Evolutionary conservation across 1,140 invertebrate species (phyloP).

Genomic region (Drosophila setifemur): DNA sequence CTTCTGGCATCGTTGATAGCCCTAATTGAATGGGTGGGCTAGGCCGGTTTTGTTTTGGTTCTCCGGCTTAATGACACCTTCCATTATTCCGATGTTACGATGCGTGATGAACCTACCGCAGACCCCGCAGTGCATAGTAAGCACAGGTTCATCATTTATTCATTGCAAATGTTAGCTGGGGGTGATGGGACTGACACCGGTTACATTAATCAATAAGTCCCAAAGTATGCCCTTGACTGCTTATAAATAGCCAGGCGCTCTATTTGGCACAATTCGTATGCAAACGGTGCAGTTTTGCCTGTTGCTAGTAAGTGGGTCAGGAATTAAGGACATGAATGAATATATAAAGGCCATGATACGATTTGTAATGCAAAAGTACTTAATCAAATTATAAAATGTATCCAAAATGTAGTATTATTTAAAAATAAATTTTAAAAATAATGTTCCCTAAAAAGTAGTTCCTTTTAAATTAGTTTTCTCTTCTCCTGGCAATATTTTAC

Average conservation of each 20-base stretch:
- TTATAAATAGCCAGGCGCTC: constrained; percentile 5
- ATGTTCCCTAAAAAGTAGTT: too few relatives aligned
- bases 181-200: constrained; percentile 23
- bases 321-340: too few relatives aligned
- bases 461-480: too few relatives aligned
- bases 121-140: constrained; percentile 9
- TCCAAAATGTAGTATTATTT: too few relatives aligned
- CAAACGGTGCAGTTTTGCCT: neutral
- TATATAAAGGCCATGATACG: too few relatives aligned
- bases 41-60: constrained; percentile 41
- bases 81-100: constrained; percentile 38
- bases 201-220: constrained; percentile 53
- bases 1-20: neutral
- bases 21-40: constrained; percentile 52
- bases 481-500: too few relatives aligned
- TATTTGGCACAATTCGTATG: constrained; percentile 8
- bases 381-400: too few relatives aligned
- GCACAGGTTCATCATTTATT: constrained; percentile 53
- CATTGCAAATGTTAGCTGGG: neutral
- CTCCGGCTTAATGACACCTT: constrained; percentile 11
- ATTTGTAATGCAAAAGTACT: too few relatives aligned
- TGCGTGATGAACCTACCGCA: constrained; percentile 34
- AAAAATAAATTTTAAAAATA: too few relatives aligned
- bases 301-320: neutral
- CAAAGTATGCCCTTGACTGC: constrained; percentile 33